phyloP scores from a whole-genome alignment of 2,797 vertebrate species.

The Hipposideros larvatus region DNA sequence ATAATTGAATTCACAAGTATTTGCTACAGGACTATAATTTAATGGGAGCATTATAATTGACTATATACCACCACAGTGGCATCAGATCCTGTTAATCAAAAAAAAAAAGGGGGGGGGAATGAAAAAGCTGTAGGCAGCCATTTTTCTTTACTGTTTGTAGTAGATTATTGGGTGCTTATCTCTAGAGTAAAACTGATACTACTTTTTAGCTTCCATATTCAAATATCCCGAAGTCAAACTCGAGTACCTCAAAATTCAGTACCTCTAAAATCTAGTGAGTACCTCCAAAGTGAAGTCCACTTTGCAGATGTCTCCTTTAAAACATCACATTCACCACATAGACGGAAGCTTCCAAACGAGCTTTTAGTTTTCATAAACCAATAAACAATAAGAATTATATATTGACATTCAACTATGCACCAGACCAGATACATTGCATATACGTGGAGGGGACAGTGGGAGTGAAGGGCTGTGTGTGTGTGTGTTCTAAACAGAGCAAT shows the following conservation, averaged over 20 bases:
- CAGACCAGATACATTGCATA: not conserved
- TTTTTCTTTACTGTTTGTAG: not conserved
- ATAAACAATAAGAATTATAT: not conserved
- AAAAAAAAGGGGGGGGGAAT: not conserved
- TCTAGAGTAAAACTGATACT: not conserved
- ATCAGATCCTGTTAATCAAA: constrained; percentile 19
- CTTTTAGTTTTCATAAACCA: not conserved
- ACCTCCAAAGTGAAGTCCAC: not conserved
- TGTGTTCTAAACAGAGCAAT: not conserved
- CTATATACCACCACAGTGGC: not conserved
- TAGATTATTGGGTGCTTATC: not conserved
- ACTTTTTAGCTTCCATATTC: not conserved
- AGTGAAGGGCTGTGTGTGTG: too few species aligned
- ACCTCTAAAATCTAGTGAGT: not conserved
- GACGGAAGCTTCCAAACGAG: not conserved
- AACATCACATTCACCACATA: not conserved
- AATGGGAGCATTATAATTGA: constrained; percentile 65
- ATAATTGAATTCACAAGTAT: constrained; percentile 55
- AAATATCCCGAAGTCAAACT: not conserved
- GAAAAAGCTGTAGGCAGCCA: not conserved
- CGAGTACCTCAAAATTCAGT: not conserved
- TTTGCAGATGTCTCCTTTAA: not conserved
- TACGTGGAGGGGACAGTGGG: too few species aligned
- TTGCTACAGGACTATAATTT: constrained; percentile 52
- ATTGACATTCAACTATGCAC: not conserved